Evolutionary conservation across 2,888 invertebrate genomes (phyloP), one percentile per base, ranked within the genome.

Genomic region (Trissolcus brochymenae): DNA sequence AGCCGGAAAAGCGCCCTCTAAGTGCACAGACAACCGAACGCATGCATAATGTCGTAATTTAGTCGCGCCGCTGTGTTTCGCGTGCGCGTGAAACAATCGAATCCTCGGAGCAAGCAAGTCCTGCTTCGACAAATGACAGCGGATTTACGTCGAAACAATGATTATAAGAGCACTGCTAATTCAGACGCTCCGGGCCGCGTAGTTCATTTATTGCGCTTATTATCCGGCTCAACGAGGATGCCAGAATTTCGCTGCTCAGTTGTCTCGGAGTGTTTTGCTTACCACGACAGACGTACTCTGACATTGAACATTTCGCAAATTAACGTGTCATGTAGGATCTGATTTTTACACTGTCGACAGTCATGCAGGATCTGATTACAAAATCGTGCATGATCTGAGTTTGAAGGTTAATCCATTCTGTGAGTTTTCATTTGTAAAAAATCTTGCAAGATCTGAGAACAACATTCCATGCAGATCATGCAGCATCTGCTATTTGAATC

Each of bases 71-170:
- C 14, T 40, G 41, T 59, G 72, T 65, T 64, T 60, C 62, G 55
- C 55, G 55, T 19, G 57, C 59, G 53, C 21, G 71, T 41, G 54
- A 35, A 73, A 66, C 73, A 66, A 56, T 73, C 73, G 73, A 56
- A 73, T 49, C 35, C 49, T n/a, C 21, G 55, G 53, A n/a, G 54
- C 29, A 60, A 16, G 21, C 29, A 14, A 49, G 56, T 56, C 53
- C 11, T 51, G 74, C 14, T 73, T 62, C 75, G 70, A 65, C 43
- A 60, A 14, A 55, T 60, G 68, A 60, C 64, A 21, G 62, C 41
- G 64, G 57, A 68, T 76, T 70, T 65, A 25, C n/a, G 55, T 50
- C 41, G 21, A 68, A 61, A 70, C 75, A 76, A 76, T 68, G 75
- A 64, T 53, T 65, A 35, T 59, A 68, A 68, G 68, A 59, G 66